These are phyloP conservation scores for Dryadula phaetusa DNA, from an alignment of 2,888 invertebrate species.

Conservation along the genomic window DNA sequence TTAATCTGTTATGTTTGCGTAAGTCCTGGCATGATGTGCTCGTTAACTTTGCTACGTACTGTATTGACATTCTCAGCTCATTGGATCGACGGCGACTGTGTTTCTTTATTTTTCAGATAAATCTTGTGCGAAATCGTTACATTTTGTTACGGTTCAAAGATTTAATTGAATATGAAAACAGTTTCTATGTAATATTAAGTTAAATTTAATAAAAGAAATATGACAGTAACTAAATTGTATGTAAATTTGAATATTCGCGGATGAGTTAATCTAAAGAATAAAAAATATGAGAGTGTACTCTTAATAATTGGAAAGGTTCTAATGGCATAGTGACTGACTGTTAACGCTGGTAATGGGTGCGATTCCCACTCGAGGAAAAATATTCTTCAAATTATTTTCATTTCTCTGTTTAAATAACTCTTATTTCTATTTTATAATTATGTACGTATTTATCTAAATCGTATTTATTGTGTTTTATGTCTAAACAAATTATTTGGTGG, in stretches of 20 bases:
- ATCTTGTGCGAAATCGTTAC: slow-evolving; percentile 34
- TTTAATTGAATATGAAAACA: slow-evolving; percentile 40
- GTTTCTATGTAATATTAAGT: slow-evolving; percentile 28
- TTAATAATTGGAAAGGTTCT: too few species aligned
- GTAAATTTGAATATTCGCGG: not conserved
- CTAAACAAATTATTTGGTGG: too few species aligned
- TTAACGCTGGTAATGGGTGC: too few species aligned
- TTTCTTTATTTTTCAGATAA: slow-evolving; percentile 46
- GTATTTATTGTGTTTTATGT: too few species aligned
- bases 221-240: not conserved
- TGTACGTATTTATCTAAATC: too few species aligned
- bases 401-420: too few species aligned
- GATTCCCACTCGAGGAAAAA: too few species aligned
- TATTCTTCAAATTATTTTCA: too few species aligned
- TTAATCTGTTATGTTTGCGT: slow-evolving; percentile 65
- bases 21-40: slow-evolving; percentile 62
- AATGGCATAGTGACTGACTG: too few species aligned
- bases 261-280: too few species aligned
- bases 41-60: slow-evolving; percentile 67
- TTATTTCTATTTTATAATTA: too few species aligned
- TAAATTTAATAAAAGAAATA: slow-evolving; percentile 14
- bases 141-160: slow-evolving; percentile 30
- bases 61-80: slow-evolving; percentile 76
- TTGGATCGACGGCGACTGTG: slow-evolving; percentile 56
- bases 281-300: too few species aligned